Evolutionary conservation across 2,797 vertebrate species (phyloP), one percentile per base, ranked within the genome.

Genomic region (Notolepis coatsorum): DNA sequence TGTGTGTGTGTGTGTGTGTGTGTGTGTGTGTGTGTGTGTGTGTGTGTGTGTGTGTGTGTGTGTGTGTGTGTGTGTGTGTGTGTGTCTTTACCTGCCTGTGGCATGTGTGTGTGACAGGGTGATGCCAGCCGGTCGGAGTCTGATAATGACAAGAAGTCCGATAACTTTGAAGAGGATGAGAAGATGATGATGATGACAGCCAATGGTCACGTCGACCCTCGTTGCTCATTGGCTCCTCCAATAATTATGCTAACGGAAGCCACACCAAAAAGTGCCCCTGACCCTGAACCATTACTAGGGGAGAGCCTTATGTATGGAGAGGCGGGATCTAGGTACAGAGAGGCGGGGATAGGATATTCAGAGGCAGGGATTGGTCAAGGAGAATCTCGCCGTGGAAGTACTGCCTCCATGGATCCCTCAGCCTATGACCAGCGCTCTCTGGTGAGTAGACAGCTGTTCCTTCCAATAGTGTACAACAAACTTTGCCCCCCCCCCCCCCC

Each of bases 231-330:
- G 83, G 92, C 96, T n/a, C 97, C 97, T 0, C 97, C 97, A 0
- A 92, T 98, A n/a, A 99, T 99, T 75, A 99, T 97, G 59, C 97
- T 99, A 80, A 99, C 97, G 0, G 97, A 96, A 0, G 96, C 97
- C 75, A 99, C 97, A 0, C 97, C 97, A 0, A 99, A 98, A 96
- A 95, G 97, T 0, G 81, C 98, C 38, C 97, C 97, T 76, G 97
- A 97, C 0, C 81, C 88, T 2, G 69, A 83, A 0, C 82, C 91
- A 70, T n/a, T n/a, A n/a, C n/a, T n/a, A n/a, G n/a, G n/a, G n/a
- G n/a, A n/a, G n/a, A n/a, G n/a, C n/a, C n/a, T n/a, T n/a, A n/a
- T n/a, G n/a, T n/a, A n/a, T n/a, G n/a, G n/a, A n/a, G n/a, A n/a
- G n/a, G n/a, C n/a, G n/a, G n/a, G n/a, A n/a, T n/a, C n/a, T n/a